Conservation (phyloP, 2,113 vertebrate genomes). For the Eulemur rufifrons region DNA sequence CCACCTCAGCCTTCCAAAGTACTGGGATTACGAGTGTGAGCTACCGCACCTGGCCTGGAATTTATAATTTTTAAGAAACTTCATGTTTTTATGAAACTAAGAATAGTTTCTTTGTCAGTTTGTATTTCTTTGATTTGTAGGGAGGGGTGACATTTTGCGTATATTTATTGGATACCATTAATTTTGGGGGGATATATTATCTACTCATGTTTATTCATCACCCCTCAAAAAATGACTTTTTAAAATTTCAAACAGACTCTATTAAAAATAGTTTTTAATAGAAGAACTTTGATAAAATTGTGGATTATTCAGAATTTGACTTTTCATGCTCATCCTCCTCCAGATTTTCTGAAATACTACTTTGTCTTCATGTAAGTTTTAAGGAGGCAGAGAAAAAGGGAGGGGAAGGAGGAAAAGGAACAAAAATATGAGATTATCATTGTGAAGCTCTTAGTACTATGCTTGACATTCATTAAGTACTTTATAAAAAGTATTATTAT, state of each 20-base stretch:
- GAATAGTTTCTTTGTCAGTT: not conserved
- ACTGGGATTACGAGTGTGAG: too few species aligned
- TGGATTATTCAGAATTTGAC: slow-evolving; percentile 35
- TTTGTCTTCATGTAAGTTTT: not conserved
- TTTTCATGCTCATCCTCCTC: not conserved
- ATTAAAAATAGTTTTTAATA: slow-evolving; percentile 28
- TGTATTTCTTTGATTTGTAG: slow-evolving; percentile 14
- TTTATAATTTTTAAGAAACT: not conserved
- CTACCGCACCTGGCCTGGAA: not conserved
- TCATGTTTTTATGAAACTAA: slow-evolving; percentile 24
- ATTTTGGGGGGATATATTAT: not conserved
- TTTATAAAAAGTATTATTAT: slow-evolving; percentile 2
- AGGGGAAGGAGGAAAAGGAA: not conserved
- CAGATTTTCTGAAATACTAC: not conserved
- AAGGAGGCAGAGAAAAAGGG: not conserved
- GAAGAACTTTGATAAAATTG: not conserved
- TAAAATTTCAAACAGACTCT: slow-evolving; percentile 22
- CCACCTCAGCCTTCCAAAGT: too few species aligned
- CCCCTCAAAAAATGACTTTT: not conserved
- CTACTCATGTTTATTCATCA: slow-evolving; percentile 27
- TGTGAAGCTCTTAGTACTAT: not conserved
- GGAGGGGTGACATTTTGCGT: slow-evolving; percentile 14
- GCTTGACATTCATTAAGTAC: slow-evolving; percentile 4
- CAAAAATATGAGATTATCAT: not conserved
- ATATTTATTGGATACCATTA: not conserved